These are phyloP conservation scores for Drosophila tani DNA, from an alignment of 1,140 invertebrate species.

Conservation along the genomic window DNA sequence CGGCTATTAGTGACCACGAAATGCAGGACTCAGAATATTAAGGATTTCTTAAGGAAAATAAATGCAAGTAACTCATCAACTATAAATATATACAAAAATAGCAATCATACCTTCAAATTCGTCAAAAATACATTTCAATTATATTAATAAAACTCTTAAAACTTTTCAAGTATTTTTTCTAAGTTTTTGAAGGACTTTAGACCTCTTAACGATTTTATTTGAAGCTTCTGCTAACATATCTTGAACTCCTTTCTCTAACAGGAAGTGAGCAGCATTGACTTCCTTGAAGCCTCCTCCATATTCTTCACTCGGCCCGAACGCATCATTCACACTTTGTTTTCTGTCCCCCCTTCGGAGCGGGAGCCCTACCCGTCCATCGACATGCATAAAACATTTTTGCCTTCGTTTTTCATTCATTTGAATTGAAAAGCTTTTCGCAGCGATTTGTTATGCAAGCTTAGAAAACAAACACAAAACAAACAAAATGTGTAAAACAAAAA, in stretches of 20 bases:
- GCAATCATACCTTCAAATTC: too few relatives aligned
- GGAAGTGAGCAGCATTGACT: constrained; percentile 38
- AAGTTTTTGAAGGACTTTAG: too few relatives aligned
- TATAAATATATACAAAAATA: too few relatives aligned
- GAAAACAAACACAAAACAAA: constrained; percentile 70
- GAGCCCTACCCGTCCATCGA: constrained; percentile 22
- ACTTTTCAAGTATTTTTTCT: neutral
- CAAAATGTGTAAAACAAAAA: constrained; percentile 50
- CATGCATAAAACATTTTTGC: constrained; percentile 77
- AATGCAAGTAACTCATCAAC: neutral
- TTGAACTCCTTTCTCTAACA: constrained; percentile 21
- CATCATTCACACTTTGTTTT: constrained; percentile 80
- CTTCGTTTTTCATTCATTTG: constrained; percentile 76
- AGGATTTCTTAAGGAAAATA: neutral
- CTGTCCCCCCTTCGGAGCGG: constrained; percentile 4
- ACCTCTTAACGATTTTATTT: neutral
- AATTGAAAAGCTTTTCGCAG: constrained; percentile 81
- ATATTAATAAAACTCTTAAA: too few relatives aligned
- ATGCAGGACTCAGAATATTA: neutral
- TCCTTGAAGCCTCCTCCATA: constrained; percentile 17
- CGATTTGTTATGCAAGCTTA: constrained; percentile 82
- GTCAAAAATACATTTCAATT: neutral
- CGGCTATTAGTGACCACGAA: neutral
- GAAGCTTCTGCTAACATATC: neutral
- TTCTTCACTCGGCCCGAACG: constrained; percentile 46